Base-by-base conservation (phyloP, 2,888 invertebrate species). In the Xestia xanthographa region DNA sequence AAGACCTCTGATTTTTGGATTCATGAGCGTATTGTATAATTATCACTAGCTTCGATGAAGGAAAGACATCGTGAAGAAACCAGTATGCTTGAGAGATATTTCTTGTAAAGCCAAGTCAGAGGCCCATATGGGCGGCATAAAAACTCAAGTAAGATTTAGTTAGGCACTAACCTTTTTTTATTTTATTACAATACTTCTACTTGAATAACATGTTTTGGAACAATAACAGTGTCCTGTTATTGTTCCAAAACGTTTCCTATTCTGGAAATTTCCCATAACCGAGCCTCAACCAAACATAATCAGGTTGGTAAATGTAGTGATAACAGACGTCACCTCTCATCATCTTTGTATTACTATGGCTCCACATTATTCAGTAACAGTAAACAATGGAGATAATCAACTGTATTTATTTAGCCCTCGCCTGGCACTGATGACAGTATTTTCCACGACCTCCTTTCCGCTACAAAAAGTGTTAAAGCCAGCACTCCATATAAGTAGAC, bases 331-430 rank as follows among this genome's bases (percentile, higher is more conserved):
- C 72, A 72, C n/a, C 34, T 70, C 53, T n/a, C 58, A 66, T 72
- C 56, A 70, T 72, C 22, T 80, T 72, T 63, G 1, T 74, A 58
- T 58, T 60, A 50, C 34, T 29, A 82, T 76, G 58, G 34, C 22
- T 70, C 20, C 50, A 73, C 22, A 73, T 73, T 73, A 77, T 70
- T 76, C 63, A 70, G 43, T 17, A 63, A 41, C 11, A 41, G 29
- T 50, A 67, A 69, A 71, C 60, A 85, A 68, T 45, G 60, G 17
- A 12, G 29, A 73, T 73, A 65, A 77, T 60, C 60, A 65, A n/a
- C n/a, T 77, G 11, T 69, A 56, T 63, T 50, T 70, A 66, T 72
- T 85, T 41, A 34, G 26, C 34, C 41, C 14, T 20, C 22, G 22
- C 56, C 58, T 34, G 38, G n/a, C 9, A 38, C 48, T 48, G 53